These are phyloP conservation scores for Poecilus cupreus DNA, from an alignment of 2,888 invertebrate species.

Conservation along the genomic window DNA sequence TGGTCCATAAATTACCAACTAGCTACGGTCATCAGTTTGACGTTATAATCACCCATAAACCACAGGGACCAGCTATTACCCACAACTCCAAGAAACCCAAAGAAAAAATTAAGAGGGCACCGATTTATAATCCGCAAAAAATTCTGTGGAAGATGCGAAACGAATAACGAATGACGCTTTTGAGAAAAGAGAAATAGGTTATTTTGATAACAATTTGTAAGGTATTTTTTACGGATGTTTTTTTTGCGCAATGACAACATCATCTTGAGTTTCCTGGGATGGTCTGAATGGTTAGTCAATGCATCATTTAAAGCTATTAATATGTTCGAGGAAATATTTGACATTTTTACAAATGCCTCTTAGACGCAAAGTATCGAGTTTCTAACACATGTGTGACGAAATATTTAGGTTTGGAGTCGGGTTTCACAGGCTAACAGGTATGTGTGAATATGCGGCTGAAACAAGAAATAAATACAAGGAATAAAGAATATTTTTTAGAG, in stretches of 20 bases:
- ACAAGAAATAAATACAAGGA: not conserved
- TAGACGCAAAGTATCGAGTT: conserved; percentile 11
- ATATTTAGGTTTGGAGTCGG: not conserved
- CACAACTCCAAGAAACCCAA: conserved; percentile 20
- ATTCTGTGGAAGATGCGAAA: not conserved
- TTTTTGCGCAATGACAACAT: not conserved
- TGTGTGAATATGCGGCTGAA: not conserved
- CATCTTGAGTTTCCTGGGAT: not conserved
- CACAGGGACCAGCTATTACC: conserved; percentile 39
- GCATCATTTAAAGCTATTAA: not conserved
- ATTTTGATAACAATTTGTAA: no score
- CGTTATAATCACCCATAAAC: conserved; percentile 53
- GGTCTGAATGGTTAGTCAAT: not conserved
- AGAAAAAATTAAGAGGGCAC: conserved; percentile 1
- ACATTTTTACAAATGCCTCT: conserved; percentile 16
- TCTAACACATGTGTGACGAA: conserved; percentile 6
- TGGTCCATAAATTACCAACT: conserved; percentile 47
- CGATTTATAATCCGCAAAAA: not conserved
- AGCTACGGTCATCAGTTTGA: conserved; percentile 25
- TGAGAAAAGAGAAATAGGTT: no score
- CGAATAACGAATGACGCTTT: no score
- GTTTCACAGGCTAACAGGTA: not conserved
- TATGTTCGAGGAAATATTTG: not conserved
- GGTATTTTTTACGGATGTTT: not conserved
- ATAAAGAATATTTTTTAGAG: not conserved